Conservation (phyloP, 37 sponge, comb jelly and placozoan genomes). For the Dysidea cf. avara region DNA sequence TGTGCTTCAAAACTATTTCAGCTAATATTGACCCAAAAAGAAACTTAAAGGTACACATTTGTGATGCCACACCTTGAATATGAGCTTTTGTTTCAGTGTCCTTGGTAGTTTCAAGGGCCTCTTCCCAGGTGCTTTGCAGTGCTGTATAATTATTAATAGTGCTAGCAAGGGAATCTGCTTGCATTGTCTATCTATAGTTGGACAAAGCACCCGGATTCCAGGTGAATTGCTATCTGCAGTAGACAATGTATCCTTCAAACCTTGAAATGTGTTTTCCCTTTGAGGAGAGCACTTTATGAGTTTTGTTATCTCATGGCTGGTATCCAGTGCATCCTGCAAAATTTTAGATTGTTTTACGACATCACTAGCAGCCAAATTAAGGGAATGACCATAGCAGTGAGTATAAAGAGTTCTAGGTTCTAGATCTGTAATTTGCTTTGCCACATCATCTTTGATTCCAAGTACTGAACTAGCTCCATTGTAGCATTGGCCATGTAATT, state of each 20-base stretch:
- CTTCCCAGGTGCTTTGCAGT: slow-evolving; percentile 45
- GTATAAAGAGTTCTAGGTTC: no score
- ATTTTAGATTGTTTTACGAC: no score
- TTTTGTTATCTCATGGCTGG: slow-evolving; percentile 35
- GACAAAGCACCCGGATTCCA: slow-evolving; percentile 42
- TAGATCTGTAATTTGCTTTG: slow-evolving; percentile 21
- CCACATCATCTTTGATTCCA: slow-evolving; percentile 36
- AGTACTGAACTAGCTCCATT: slow-evolving; percentile 46
- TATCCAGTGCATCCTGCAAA: slow-evolving; percentile 38
- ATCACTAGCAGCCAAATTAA: no score
- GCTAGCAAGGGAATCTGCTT: slow-evolving; percentile 39
- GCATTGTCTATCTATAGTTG: slow-evolving; percentile 58
- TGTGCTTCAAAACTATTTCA: slow-evolving; percentile 69
- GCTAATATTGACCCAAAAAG: slow-evolving; percentile 48
- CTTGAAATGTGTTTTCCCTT: slow-evolving; percentile 18
- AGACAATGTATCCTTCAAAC: slow-evolving; percentile 27
- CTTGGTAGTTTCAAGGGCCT: slow-evolving; percentile 56
- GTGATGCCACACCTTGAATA: slow-evolving; percentile 54
- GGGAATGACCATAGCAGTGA: no score
- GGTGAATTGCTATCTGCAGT: slow-evolving; percentile 34
- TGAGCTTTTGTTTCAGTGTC: no score
- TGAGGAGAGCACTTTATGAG: slow-evolving; percentile 40
- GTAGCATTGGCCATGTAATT: no score
- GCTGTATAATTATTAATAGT: slow-evolving; percentile 34
- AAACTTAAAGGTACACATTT: slow-evolving; percentile 56